Conservation (phyloP, 1,140 invertebrate species). For the Dreissena polymorpha region DNA sequence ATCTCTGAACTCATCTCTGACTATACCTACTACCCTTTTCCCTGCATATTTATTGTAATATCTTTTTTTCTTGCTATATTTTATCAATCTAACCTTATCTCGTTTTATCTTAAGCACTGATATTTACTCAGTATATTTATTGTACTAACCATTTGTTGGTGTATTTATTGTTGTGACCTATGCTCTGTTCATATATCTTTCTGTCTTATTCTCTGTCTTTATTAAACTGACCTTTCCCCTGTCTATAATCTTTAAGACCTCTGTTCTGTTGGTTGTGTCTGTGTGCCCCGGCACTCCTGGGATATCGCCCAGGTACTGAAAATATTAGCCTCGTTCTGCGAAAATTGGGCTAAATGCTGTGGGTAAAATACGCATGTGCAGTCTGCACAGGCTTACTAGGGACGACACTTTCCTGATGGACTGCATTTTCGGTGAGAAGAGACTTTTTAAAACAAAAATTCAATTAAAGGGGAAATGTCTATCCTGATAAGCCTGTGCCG, state of each 20-base stretch:
- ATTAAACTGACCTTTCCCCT: conserved; percentile 71
- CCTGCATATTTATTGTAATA: no score
- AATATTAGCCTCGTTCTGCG: conserved; percentile 8
- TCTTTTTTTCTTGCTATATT: no score
- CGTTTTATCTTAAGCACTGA: not conserved
- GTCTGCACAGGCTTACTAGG: no score
- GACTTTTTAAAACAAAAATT: no score
- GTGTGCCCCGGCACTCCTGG: conserved; percentile 73
- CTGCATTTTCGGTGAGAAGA: no score
- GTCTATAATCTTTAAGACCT: conserved; percentile 77
- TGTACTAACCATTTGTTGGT: no score
- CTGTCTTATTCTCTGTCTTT: not conserved
- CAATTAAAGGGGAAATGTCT: no score
- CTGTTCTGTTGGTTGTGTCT: conserved; percentile 77
- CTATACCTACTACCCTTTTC: no score
- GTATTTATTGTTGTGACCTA: not conserved
- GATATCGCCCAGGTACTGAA: conserved; percentile 77
- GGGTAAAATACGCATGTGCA: not conserved
- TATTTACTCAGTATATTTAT: not conserved
- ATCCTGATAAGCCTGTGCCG: no score
- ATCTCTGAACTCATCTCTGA: no score
- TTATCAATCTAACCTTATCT: not conserved
- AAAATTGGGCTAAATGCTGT: not conserved
- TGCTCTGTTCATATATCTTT: not conserved
- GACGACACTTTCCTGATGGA: no score